These are phyloP conservation scores for Mandrillus leucophaeus DNA, from an alignment of 2,113 vertebrate species.

Conservation along the genomic window DNA sequence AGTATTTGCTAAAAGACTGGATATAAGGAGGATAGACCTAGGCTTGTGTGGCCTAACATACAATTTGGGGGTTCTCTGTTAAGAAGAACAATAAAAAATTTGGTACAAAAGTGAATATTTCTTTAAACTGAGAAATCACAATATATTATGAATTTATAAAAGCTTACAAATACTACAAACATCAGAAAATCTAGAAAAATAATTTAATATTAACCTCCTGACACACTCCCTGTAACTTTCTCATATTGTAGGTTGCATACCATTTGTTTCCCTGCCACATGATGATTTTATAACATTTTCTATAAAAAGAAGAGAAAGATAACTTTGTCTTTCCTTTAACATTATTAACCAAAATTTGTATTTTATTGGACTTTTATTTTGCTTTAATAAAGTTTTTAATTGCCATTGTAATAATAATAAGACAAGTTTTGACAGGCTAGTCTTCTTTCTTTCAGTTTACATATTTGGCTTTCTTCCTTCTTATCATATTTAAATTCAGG, in stretches of 20 bases:
- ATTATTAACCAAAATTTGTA: conserved; percentile 5
- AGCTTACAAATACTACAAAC: conserved; percentile 25
- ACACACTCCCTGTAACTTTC: neutral
- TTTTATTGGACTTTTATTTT: conserved; percentile 20
- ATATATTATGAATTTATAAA: neutral
- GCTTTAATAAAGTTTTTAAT: conserved; percentile 39
- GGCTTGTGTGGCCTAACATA: neutral
- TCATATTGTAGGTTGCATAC: neutral
- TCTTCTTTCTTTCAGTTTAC: conserved; percentile 21
- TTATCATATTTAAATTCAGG: conserved; percentile 20
- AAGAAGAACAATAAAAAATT: conserved; percentile 27
- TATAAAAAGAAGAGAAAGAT: conserved; percentile 12
- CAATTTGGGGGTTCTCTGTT: neutral
- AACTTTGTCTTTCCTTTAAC: neutral
- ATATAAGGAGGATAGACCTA: neutral
- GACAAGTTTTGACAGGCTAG: neutral
- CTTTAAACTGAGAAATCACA: neutral
- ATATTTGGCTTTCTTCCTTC: conserved; percentile 2
- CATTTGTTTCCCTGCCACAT: neutral
- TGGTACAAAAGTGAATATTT: neutral
- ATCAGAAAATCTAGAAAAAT: conserved; percentile 9
- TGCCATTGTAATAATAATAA: neutral
- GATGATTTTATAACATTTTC: conserved; percentile 17
- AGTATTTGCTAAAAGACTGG: neutral
- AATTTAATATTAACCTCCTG: conserved; percentile 1